Base-by-base conservation (phyloP, 2,797 vertebrate genomes). In the Sebastes wilsoni region DNA sequence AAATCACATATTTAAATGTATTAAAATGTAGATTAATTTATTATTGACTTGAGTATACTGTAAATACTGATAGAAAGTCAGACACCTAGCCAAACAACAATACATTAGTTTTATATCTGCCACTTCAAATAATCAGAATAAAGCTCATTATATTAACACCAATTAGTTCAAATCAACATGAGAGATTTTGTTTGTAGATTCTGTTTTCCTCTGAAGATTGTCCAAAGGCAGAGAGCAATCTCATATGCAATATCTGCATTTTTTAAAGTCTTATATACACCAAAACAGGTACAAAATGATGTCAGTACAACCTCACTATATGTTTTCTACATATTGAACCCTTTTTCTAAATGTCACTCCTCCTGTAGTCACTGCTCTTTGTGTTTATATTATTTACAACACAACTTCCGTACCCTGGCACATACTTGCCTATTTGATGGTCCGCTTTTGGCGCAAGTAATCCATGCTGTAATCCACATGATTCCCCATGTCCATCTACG, bases 401-500 rank as follows among this genome's bases (percentile, higher is more conserved):
- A 42, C 16, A 65, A 38, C 69, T 49, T 38, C 34, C 22, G 36
- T 73, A 27, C 2, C 23, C 60, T 64, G 25, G 34, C 62, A 23
- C 28, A 23, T 1, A 6, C 18, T n/a, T 30, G 20, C 36, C 42
- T 65, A 25, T 52, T 68, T 76, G 69, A 72, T 42, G 30, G 34
- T 56, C 75, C 60, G 25, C 20, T 70, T 80, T 88, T 82, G 66
- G 38, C 28, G 4, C 25, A 27, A 54, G 56, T 79, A 72, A 23
- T 89, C 65, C 65, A 60, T 16, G 27, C 52, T 55, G 71, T 86
- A 87, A 84, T 89, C 81, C 88, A 72, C 86, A 83, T 62, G 72
- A 82, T 71, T 79, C 58, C 46, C 52, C 23, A 8, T 70, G 77
- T 85, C 86, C 87, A 80, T 88, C 82, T 87, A 84, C 69, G 7